Conservation (phyloP, 1,140 invertebrate species). For the Brachionus rotundiformis region DNA sequence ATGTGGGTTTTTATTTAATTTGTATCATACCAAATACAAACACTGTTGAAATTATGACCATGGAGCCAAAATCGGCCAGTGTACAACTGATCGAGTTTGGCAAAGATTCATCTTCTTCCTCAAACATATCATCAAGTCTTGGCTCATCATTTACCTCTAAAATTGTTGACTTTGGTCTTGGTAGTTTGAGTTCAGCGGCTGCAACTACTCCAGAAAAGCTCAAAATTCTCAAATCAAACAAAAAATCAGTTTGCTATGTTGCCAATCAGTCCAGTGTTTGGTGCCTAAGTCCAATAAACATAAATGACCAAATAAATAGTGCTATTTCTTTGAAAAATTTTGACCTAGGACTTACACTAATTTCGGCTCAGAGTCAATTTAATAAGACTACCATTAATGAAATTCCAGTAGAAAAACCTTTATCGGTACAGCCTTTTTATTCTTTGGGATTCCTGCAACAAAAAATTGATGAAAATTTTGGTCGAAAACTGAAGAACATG, state of each 20-base stretch:
- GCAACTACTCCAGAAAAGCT: slow-evolving; percentile 28
- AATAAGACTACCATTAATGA: neutral
- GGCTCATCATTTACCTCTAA: slow-evolving; percentile 34
- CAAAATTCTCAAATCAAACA: slow-evolving; percentile 44
- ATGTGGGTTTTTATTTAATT: slow-evolving; percentile 10
- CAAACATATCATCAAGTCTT: neutral
- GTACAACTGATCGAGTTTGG: slow-evolving; percentile 24
- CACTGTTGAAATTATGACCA: slow-evolving; percentile 13
- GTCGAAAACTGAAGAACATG: slow-evolving; percentile 24
- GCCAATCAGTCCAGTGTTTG: slow-evolving; percentile 51
- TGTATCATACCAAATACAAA: neutral
- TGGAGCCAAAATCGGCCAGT: slow-evolving; percentile 3
- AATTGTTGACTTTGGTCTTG: slow-evolving; percentile 28
- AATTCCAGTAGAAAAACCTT: neutral
- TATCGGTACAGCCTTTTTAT: slow-evolving; percentile 3
- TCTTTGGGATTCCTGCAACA: neutral
- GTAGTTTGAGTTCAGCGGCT: neutral
- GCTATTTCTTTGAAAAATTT: slow-evolving; percentile 26
- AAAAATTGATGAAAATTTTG: neutral
- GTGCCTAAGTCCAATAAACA: slow-evolving; percentile 40
- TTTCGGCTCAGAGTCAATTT: neutral
- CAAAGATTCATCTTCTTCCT: neutral
- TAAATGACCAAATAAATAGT: slow-evolving; percentile 46
- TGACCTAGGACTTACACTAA: slow-evolving; percentile 20
- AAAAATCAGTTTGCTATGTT: slow-evolving; percentile 36